Base-by-base conservation (phyloP, 92 coral and sea anemone genomes). In the Paragorgia papillata region DNA sequence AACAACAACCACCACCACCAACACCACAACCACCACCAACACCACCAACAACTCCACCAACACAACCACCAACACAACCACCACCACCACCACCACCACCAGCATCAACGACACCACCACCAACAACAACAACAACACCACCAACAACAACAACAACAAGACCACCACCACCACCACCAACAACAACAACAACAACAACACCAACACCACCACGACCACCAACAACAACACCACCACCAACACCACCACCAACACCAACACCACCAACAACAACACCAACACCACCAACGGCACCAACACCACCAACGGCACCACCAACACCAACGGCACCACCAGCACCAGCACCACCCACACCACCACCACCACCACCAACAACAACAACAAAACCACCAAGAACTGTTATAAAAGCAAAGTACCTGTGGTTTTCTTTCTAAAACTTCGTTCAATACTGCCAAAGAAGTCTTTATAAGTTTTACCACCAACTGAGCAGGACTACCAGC, bases 401-500 rank as follows among this genome's bases (percentile, higher is more conserved):
- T 4, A 37, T 12, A 37, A 37, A 5, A 37, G 12, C 43, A 37
- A 37, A 2, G n/a, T 6, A 90, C 97, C 96, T 90, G 69, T 59
- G 89, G 85, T 85, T 84, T 89, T 62, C 91, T 80, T 9, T 86
- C 91, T 28, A 95, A 60, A 32, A 95, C 86, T 41, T 89, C 86
- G 85, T 90, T 95, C 22, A 95, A 82, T 17, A 95, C 99, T 25
- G 90, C 87, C 64, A 95, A 90, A 10, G 97, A 87, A 15, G 89
- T 51, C 81, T 88, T 94, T 86, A 94, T 88, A 18, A 91, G 88
- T 74, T 87, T 85, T 0, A 90, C 90, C 21, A 94, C 84, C 28
- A 96, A 88, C 50, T 85, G 57, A 1, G 93, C 97, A 33, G 92
- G 88, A 31, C 90, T 79, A 13, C 91, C 98, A 0, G 79, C 84